These are phyloP conservation scores for Atopsyche davidsoni DNA, from an alignment of 1,140 invertebrate species.

Conservation along the genomic window DNA sequence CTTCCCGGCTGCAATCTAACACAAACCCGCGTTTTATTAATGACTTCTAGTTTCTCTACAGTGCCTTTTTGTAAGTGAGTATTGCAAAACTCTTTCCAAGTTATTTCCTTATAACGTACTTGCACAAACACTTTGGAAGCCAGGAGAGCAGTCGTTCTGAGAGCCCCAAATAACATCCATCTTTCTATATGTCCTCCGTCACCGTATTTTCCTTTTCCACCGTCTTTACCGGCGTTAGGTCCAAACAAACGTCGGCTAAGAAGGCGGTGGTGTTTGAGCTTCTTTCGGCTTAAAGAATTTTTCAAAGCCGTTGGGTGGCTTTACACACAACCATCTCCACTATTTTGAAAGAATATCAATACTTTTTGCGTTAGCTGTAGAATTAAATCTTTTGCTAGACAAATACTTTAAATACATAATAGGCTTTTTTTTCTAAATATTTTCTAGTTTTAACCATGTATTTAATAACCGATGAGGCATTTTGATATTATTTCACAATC, in stretches of 20 bases:
- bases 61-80: slow-evolving; percentile 79
- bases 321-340: slow-evolving; percentile 52
- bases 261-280: too few relatives aligned
- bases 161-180: slow-evolving; percentile 61
- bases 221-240: slow-evolving; percentile 26
- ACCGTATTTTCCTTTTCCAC: slow-evolving; percentile 36
- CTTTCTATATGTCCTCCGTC: slow-evolving; percentile 60
- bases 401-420: slow-evolving; percentile 3
- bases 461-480: slow-evolving; percentile 12
- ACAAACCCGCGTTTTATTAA: slow-evolving; percentile 98
- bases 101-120: slow-evolving; percentile 85
- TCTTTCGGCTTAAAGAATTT: slow-evolving; percentile 73
- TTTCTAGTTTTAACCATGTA: slow-evolving; percentile 12
- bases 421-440: slow-evolving; percentile 11
- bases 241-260: slow-evolving; percentile 44
- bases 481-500: too few relatives aligned
- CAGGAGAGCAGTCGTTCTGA: slow-evolving; percentile 58
- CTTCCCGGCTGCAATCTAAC: slow-evolving; percentile 64
- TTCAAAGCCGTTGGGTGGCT: slow-evolving; percentile 86
- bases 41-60: slow-evolving; percentile 96
- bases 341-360: slow-evolving; percentile 17
- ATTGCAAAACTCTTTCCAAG: slow-evolving; percentile 96
- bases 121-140: slow-evolving; percentile 63
- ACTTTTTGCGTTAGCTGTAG: slow-evolving; percentile 1
- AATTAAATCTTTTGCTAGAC: slow-evolving; percentile 1